Evolutionary conservation across 1,140 invertebrate genomes (phyloP).

Genomic region (Proctacanthus coquilletti): DNA sequence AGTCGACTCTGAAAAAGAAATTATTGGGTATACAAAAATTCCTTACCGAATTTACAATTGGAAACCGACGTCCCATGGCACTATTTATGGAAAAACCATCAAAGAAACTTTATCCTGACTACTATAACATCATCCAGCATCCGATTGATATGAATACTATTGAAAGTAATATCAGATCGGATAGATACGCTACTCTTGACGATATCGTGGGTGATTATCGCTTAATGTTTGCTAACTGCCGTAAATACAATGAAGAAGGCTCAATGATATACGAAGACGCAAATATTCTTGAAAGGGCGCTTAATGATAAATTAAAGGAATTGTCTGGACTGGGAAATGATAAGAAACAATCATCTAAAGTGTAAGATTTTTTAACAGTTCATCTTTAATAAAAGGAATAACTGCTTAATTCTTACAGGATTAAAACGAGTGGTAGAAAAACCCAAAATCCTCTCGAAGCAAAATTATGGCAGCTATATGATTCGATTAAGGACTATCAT

Average conservation of each 20-base stretch:
- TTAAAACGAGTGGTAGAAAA: too few species aligned
- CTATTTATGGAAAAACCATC: constrained; percentile 95
- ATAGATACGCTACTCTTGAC: constrained; percentile 42
- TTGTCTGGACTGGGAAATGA: constrained; percentile 30
- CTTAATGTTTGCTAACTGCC: constrained; percentile 91
- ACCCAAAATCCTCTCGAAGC: constrained; percentile 39
- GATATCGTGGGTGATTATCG: constrained; percentile 47
- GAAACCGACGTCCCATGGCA: constrained; percentile 71
- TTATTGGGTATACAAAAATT: constrained; percentile 58
- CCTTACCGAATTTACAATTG: constrained; percentile 57
- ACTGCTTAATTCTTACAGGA: too few species aligned
- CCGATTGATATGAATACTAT: constrained; percentile 94
- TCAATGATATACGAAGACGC: constrained; percentile 92
- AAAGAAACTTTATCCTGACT: constrained; percentile 89
- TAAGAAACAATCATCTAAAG: constrained; percentile 20
- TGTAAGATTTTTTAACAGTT: too few species aligned
- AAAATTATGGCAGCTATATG: constrained; percentile 76
- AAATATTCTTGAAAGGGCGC: constrained; percentile 65
- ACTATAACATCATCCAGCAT: constrained; percentile 85
- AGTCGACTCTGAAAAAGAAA: constrained; percentile 59
- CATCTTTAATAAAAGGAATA: too few species aligned
- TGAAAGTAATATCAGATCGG: constrained; percentile 72
- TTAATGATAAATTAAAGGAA: constrained; percentile 73
- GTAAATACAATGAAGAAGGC: constrained; percentile 90
- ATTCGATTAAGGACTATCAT: constrained; percentile 75